A percentile compares a stretch with the other conserved stretches of the same genome.
Evolutionary conservation across 2,797 vertebrate genomes (phyloP).

Genomic region (Peromyscus melanophrys): DNA sequence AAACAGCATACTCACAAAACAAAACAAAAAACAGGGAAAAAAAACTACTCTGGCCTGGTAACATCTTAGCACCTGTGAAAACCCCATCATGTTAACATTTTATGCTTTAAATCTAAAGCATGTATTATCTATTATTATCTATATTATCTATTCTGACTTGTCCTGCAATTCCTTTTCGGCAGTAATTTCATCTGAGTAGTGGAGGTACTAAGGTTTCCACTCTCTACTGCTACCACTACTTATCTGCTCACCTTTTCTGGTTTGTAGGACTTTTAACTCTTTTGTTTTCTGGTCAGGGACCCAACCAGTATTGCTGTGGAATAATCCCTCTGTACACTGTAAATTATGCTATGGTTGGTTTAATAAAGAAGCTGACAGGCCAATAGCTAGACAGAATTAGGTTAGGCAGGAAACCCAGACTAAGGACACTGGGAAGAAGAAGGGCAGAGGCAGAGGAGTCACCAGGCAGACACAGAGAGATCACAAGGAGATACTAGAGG

Average conservation of each 20-base stretch:
- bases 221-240: neutral
- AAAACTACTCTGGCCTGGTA: neutral
- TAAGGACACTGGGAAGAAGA: neutral
- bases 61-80: neutral
- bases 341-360: neutral
- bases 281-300: neutral
- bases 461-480: neutral
- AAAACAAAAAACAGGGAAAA: neutral
- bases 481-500: neutral
- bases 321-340: neutral
- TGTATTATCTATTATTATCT: neutral
- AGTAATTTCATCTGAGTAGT: neutral
- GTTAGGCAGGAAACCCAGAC: neutral
- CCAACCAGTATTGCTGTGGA: neutral
- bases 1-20: neutral
- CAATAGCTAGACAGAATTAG: neutral
- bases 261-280: neutral
- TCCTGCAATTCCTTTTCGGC: neutral
- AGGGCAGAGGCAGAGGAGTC: neutral
- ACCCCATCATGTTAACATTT: neutral
- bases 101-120: neutral
- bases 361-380: neutral
- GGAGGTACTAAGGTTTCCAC: neutral
- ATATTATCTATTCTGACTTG: neutral
- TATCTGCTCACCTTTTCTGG: neutral